A percentile compares a stretch with the other conserved stretches of the same genome.
Evolutionary conservation across 1,140 invertebrate species (phyloP).

Genomic region (Riptortus pedestris): DNA sequence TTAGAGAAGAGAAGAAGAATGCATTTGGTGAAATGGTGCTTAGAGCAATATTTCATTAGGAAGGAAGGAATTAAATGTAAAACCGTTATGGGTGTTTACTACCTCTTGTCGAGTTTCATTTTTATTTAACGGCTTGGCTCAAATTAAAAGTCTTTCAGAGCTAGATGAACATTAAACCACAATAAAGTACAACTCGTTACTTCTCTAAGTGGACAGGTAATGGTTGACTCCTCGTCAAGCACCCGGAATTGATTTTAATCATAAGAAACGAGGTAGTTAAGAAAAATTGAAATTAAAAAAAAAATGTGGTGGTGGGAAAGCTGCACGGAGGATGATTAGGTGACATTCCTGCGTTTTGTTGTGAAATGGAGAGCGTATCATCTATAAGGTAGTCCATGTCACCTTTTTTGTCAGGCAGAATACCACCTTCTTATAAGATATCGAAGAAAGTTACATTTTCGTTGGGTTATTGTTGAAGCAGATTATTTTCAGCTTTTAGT

Average conservation of each 20-base stretch:
- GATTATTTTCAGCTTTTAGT: no score
- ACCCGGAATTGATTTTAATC: constrained; percentile 3
- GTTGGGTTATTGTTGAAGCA: no score
- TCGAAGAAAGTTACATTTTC: no score
- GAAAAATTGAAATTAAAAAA: neutral
- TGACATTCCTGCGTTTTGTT: no score
- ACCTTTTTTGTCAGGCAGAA: no score
- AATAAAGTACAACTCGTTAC: constrained; percentile 8
- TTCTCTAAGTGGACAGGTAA: neutral
- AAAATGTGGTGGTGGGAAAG: neutral
- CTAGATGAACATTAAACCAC: neutral
- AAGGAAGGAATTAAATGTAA: constrained; percentile 2
- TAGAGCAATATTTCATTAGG: constrained; percentile 1
- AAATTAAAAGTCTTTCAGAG: constrained; percentile 1
- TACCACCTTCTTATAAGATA: no score
- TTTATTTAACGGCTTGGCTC: constrained; percentile 8
- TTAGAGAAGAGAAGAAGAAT: neutral
- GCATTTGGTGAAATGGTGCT: no score
- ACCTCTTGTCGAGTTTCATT: neutral
- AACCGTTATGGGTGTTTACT: constrained; percentile 1
- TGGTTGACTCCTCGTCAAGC: neutral
- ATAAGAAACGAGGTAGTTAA: constrained; percentile 1
- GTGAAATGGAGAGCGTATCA: no score
- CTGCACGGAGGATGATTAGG: no score
- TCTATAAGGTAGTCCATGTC: no score